These are phyloP conservation scores for Fopius arisanus DNA, from an alignment of 1,140 invertebrate genomes.

Conservation along the genomic window DNA sequence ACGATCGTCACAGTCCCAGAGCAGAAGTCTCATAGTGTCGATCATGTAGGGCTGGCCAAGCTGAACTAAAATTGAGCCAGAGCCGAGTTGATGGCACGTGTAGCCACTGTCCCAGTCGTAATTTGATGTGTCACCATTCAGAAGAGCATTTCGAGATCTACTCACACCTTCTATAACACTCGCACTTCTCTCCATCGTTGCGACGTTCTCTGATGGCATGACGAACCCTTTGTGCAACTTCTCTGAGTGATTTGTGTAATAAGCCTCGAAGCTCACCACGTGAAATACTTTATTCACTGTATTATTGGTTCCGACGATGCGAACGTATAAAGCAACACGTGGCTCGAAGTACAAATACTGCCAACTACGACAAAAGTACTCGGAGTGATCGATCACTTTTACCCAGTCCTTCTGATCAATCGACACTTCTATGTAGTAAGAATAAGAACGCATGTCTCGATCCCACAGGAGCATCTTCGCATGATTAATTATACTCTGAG, in stretches of 20 bases:
- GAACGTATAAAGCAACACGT: conserved; percentile 88
- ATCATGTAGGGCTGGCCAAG: conserved; percentile 96
- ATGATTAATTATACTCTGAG: conserved; percentile 92
- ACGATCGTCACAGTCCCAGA: conserved; percentile 98
- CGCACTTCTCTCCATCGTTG: conserved; percentile 86
- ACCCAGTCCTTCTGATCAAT: conserved; percentile 97
- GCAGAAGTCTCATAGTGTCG: conserved; percentile 85
- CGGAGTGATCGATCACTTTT: conserved; percentile 88
- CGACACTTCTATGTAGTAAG: conserved; percentile 93
- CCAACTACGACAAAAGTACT: conserved; percentile 94
- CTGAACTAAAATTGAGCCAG: conserved; percentile 93
- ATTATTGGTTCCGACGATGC: conserved; percentile 93
- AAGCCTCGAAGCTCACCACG: conserved; percentile 89
- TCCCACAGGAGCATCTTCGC: conserved; percentile 95
- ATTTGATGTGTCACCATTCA: conserved; percentile 92
- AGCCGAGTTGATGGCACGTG: conserved; percentile 97
- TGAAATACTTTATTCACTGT: conserved; percentile 96
- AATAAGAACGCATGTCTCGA: conserved; percentile 91
- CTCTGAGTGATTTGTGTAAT: conserved; percentile 81
- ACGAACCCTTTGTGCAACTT: conserved; percentile 80
- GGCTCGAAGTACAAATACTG: conserved; percentile 93
- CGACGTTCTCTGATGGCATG: conserved; percentile 90
- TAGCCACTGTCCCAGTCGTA: conserved; percentile 99
- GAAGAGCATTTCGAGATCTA: conserved; percentile 90
- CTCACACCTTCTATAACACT: conserved; percentile 92